Percentiles rank a stretch among this genome's conserved stretches.
phyloP scores from a whole-genome alignment of 2,113 vertebrate species.

The Psephotus haematonotus region DNA sequence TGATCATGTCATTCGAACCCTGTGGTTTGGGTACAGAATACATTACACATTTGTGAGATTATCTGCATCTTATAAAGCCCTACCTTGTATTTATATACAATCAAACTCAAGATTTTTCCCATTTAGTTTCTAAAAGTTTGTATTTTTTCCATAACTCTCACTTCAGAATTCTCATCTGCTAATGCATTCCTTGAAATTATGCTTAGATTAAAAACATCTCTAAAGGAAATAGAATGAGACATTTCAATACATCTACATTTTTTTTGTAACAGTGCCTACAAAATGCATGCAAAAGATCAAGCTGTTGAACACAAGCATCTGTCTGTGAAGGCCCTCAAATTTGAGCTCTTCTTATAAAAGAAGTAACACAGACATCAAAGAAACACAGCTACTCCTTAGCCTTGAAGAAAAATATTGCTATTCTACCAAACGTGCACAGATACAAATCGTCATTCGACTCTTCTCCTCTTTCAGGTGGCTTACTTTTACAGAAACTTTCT shows the following conservation, averaged over 20 bases:
- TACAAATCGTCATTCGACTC: neutral
- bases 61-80: neutral
- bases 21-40: neutral
- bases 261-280: neutral
- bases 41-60: neutral
- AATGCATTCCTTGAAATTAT: neutral
- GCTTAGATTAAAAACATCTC: neutral
- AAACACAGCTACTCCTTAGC: neutral
- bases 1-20: neutral
- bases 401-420: neutral
- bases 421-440: neutral
- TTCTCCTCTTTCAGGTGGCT: neutral
- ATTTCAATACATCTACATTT: neutral
- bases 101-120: neutral
- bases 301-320: neutral
- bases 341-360: fast-evolving
- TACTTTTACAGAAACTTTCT: neutral
- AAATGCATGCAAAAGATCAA: neutral
- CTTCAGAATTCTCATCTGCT: neutral
- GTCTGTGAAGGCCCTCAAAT: neutral
- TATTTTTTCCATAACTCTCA: neutral
- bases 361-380: neutral
- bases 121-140: neutral
- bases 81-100: neutral
- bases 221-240: neutral